Evolutionary conservation across 2,888 invertebrate genomes (phyloP).

Genomic region (Cataglyphis albicans): DNA sequence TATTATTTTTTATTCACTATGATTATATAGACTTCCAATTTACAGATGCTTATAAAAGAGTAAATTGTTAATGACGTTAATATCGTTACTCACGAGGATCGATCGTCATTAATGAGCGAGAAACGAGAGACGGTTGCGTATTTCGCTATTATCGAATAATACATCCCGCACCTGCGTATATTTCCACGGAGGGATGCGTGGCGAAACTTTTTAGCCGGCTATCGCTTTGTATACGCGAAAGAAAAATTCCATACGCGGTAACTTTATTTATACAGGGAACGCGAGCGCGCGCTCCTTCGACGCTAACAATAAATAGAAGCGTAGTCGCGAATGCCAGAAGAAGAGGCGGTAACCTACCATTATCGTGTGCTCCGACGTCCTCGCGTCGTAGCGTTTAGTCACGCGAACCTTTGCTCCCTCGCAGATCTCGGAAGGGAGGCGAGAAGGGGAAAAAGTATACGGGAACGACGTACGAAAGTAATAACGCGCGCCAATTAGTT

Average conservation of each 20-base stretch:
- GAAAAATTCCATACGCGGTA: conserved; percentile 25
- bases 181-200: conserved; percentile 31
- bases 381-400: conserved; percentile 61
- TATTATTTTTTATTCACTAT: background rate
- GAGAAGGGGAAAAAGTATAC: conserved; percentile 16
- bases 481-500: conserved; percentile 55
- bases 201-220: conserved; percentile 25
- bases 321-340: conserved; percentile 55
- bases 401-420: conserved; percentile 58
- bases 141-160: conserved; percentile 4
- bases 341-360: conserved; percentile 53
- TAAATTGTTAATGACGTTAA: background rate
- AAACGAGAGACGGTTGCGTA: background rate
- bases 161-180: conserved; percentile 5
- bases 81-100: background rate
- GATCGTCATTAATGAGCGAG: background rate
- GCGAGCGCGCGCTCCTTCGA: conserved; percentile 8
- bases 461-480: conserved; percentile 50
- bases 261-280: conserved; percentile 47
- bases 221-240: conserved; percentile 23
- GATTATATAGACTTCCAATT: background rate
- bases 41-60: background rate
- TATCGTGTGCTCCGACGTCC: conserved; percentile 62
- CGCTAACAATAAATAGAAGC: conserved; percentile 52
- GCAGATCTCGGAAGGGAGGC: conserved; percentile 24